Percentiles rank a stretch among this genome's conserved stretches.
phyloP scores from a whole-genome alignment of 2,113 vertebrate species.

The Nothobranchius kuhntae region DNA sequence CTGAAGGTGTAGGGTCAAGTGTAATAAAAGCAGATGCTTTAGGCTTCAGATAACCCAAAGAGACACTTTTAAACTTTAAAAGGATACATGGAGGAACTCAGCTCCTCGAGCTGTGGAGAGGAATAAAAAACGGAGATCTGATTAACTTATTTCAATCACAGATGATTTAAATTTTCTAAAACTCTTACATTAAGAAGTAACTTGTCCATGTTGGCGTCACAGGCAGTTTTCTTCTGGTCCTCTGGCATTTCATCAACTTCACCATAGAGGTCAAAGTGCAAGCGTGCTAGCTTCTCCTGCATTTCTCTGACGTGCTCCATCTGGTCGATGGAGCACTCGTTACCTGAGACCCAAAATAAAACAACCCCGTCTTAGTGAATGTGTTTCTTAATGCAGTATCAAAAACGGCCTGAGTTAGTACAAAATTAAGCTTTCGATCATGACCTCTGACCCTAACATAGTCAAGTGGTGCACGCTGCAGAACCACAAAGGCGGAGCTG shows the following conservation, averaged over 20 bases:
- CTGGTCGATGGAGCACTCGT: conserved; percentile 96
- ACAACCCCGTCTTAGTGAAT: background rate
- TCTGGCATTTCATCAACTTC: conserved; percentile 93
- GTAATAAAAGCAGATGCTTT: conserved; percentile 5
- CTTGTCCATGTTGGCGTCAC: conserved; percentile 93
- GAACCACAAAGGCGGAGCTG: too few species aligned
- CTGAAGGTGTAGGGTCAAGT: conserved; percentile 83
- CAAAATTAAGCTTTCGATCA: too few species aligned
- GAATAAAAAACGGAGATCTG: conserved; percentile 10
- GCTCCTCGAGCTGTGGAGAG: conserved; percentile 91
- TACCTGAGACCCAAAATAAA: conserved; percentile 76
- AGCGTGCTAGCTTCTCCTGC: conserved; percentile 95
- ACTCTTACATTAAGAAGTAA: conserved; percentile 88
- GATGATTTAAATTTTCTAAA: too few species aligned
- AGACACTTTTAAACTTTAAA: conserved; percentile 44
- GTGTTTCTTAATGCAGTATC: too few species aligned
- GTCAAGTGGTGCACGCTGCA: too few species aligned
- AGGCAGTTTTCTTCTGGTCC: conserved; percentile 88
- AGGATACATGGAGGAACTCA: conserved; percentile 99
- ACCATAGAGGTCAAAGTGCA: conserved; percentile 94
- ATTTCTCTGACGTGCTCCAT: conserved; percentile 98
- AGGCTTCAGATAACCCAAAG: background rate
- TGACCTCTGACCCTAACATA: too few species aligned
- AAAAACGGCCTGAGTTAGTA: too few species aligned
- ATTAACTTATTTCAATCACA: background rate